Evolutionary conservation across 1,140 invertebrate genomes (phyloP).

Genomic region (Bombus polaris): DNA sequence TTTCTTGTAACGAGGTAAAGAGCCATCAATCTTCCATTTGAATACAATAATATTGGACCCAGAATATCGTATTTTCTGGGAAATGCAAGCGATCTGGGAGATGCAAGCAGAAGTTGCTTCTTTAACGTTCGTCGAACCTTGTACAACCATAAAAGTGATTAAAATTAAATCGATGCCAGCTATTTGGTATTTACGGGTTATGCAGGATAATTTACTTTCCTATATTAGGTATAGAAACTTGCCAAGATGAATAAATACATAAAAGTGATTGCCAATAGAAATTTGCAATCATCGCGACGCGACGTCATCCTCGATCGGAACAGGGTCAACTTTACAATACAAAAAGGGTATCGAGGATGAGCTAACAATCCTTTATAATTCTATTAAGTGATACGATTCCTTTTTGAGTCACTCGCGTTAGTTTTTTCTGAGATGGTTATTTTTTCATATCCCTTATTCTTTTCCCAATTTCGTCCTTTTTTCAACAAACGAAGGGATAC

Average conservation of each 20-base stretch:
- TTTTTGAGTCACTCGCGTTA: too few relatives aligned
- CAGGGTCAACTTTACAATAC: neutral
- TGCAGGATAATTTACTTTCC: neutral
- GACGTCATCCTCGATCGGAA: neutral
- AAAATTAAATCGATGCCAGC: neutral
- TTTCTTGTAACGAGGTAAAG: neutral
- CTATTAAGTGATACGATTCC: too few relatives aligned
- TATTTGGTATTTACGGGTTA: neutral
- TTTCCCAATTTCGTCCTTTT: too few relatives aligned
- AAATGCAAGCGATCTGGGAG: neutral
- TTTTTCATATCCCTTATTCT: too few relatives aligned
- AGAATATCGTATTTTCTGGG: neutral
- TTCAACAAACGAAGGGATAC: too few relatives aligned
- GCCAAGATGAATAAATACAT: neutral
- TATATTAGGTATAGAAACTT: neutral
- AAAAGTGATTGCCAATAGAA: neutral
- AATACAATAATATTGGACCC: neutral
- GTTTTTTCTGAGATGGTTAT: too few relatives aligned
- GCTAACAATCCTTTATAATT: neutral
- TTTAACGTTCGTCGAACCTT: neutral
- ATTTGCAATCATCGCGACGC: neutral
- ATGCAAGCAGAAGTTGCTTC: neutral
- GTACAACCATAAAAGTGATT: too few relatives aligned
- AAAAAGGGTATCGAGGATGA: neutral
- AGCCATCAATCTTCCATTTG: neutral